Percentiles rank a stretch among this genome's conserved stretches.
These are phyloP conservation scores for Meiosimyza decipiens DNA, from an alignment of 2,888 invertebrate species.

Conservation along the genomic window DNA sequence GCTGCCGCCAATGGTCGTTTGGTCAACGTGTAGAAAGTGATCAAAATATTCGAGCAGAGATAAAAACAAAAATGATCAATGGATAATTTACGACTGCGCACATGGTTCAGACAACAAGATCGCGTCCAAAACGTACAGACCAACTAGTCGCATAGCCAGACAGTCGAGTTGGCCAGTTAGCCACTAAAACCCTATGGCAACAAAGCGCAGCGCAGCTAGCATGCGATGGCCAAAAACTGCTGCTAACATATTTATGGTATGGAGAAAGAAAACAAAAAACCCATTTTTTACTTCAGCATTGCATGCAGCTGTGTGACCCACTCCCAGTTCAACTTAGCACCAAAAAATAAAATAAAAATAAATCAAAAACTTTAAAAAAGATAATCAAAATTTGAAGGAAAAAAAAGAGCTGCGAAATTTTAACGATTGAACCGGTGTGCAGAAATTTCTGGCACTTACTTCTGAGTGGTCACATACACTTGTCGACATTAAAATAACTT, in stretches of 20 bases:
- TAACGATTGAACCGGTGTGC: no score
- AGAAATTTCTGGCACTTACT: no score
- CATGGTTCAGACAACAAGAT: background rate
- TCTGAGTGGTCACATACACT: no score
- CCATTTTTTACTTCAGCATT: conserved; percentile 18
- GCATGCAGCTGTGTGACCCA: conserved; percentile 48
- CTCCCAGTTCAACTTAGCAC: conserved; percentile 42
- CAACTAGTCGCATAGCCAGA: background rate
- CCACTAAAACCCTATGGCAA: background rate
- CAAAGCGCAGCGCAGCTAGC: no score
- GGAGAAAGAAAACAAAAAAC: conserved; percentile 22
- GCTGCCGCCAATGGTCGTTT: background rate
- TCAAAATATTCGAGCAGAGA: conserved; percentile 4
- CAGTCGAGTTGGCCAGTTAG: background rate
- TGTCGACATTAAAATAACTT: no score
- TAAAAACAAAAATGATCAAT: conserved; percentile 28
- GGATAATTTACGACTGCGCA: conserved; percentile 29
- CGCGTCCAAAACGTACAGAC: background rate
- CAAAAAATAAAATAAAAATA: background rate
- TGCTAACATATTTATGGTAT: background rate
- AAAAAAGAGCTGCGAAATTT: no score
- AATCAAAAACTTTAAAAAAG: background rate
- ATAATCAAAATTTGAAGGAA: no score
- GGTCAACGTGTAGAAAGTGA: conserved; percentile 14
- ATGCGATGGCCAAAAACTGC: no score